Base-by-base conservation (phyloP, 2,888 invertebrate species). In the Cheilosia urbana region DNA sequence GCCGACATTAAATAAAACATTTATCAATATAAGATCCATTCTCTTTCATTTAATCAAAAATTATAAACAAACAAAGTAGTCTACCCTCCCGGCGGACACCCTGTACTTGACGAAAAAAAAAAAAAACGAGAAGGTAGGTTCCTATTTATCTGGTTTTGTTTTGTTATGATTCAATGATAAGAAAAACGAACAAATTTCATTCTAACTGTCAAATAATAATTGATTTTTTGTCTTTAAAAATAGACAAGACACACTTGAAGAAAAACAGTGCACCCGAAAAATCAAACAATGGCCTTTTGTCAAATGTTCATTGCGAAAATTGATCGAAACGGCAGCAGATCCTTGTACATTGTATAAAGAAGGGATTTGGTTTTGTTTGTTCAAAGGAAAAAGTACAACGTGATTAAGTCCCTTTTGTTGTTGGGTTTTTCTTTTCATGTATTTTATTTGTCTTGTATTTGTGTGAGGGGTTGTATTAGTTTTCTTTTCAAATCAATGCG, bases 141-240 rank as follows among this genome's bases (percentile, higher is more conserved):
- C n/a, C 37, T 1, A 0, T 37, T 37, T 37, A 13, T 37, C 13
- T 11, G 13, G 1, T 13, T 13, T 37, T 37, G 13, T 37, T 37
- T 37, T 37, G 37, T 13, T 37, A 37, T 37, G 37, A 79, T 65
- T 58, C 45, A 19, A 72, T 45, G 62, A 2, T 27, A 40, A 42
- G 40, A 68, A 60, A 66, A 40, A 57, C 24, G 2, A n/a, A 9
- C 7, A 4, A 13, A 75, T 21, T 42, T 66, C 17, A 19, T 27
- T 80, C 62, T 45, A 68, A 65, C 57, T 55, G 57, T 57, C 73
- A 58, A n/a, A n/a, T n/a, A 68, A 83, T 73, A 83, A 83, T 79
- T 63, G 78, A 63, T 62, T 62, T 58, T 57, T 34, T 34, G 11
- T 11, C 11, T 11, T 9, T 34, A 34, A 21, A 58, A 27, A 53